A percentile compares a stretch with the other conserved stretches of the same genome.
Evolutionary conservation across 2,797 vertebrate species (phyloP).

Genomic region (Gambusia yucatana): DNA sequence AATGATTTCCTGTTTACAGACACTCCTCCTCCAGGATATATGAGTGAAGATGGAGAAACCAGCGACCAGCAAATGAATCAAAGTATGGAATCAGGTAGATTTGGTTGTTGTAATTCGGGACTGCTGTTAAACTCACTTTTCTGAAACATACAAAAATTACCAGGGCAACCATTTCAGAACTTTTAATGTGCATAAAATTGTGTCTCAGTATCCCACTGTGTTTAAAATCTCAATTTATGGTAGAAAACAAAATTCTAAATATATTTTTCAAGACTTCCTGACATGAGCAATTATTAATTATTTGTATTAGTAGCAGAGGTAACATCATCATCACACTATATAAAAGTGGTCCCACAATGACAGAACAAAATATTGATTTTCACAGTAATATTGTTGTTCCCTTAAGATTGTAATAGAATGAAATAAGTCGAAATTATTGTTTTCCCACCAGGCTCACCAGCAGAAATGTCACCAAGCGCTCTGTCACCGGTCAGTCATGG

Average conservation of each 20-base stretch:
- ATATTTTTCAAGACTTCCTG: background rate
- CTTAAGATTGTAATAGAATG: background rate
- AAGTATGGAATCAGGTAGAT: constrained; percentile 97
- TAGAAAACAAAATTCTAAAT: background rate
- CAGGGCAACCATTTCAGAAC: background rate
- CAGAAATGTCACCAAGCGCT: constrained; percentile 93
- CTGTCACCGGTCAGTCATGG: constrained; percentile 95
- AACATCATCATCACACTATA: background rate
- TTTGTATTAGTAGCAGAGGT: background rate
- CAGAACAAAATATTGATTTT: too few relatives aligned
- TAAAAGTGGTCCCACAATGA: too few relatives aligned
- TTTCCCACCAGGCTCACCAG: constrained; percentile 88
- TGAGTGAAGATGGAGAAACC: constrained; percentile 99
- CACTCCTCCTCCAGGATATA: constrained; percentile 97
- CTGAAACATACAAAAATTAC: background rate
- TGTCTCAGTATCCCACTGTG: background rate
- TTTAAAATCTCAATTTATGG: background rate
- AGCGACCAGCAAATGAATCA: constrained; percentile 98
- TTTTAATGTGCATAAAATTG: background rate
- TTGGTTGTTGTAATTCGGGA: background rate
- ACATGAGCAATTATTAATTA: background rate
- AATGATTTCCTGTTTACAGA: constrained; percentile 76
- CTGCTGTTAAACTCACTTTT: background rate
- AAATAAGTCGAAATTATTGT: background rate
- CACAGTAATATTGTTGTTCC: background rate